phyloP scores from a whole-genome alignment of 2,797 vertebrate species.

The Liasis olivaceus region DNA sequence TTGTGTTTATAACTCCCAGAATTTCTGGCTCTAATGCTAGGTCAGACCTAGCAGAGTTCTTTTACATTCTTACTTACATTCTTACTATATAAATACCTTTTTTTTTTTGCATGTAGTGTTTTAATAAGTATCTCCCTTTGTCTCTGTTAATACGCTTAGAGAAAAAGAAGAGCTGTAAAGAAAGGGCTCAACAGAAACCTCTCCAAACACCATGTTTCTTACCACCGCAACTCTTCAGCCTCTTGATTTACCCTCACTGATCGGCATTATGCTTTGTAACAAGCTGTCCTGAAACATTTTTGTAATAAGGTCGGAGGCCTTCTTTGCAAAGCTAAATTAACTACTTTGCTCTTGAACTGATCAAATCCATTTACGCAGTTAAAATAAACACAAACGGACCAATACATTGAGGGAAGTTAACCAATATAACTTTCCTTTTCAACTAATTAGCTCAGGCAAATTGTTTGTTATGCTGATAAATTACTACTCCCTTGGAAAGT shows the following conservation, averaged over 20 bases:
- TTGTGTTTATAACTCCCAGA: neutral
- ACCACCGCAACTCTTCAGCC: neutral
- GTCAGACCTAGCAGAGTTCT: neutral
- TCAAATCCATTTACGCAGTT: neutral
- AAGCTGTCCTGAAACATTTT: neutral
- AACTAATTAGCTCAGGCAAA: slow-evolving; percentile 5
- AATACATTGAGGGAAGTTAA: neutral
- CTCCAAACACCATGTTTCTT: neutral
- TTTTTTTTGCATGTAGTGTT: neutral
- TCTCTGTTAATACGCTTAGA: neutral
- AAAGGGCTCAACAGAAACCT: neutral
- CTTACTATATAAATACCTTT: too few relatives aligned
- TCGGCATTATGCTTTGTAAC: neutral
- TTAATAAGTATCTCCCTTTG: neutral
- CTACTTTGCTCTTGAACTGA: neutral
- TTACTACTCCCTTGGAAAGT: slow-evolving; percentile 1
- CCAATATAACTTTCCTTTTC: neutral
- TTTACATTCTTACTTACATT: neutral
- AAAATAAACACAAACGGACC: neutral
- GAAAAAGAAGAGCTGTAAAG: neutral
- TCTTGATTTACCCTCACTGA: neutral
- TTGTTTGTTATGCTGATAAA: slow-evolving; percentile 27
- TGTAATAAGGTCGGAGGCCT: neutral
- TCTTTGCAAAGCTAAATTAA: slow-evolving; percentile 6
- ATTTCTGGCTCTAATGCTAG: neutral